Evolutionary conservation across 2,797 vertebrate genomes (phyloP), one percentile per base, ranked within the genome.

Genomic region (Hozukius guyotensis): DNA sequence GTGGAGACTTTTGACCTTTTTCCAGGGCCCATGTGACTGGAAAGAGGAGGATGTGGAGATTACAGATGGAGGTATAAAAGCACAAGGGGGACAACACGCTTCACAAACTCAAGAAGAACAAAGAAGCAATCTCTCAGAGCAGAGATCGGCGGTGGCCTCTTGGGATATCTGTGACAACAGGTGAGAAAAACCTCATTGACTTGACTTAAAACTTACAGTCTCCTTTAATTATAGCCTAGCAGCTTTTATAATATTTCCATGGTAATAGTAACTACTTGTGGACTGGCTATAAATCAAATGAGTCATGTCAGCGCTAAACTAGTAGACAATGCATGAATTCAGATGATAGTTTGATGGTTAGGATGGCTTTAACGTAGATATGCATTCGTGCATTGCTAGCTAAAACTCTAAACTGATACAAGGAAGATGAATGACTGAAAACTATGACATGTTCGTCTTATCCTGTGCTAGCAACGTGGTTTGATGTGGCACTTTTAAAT

Each of bases 1-100:
- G n/a, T 64, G 22, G 42, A 78, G 63, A 81, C 52, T 74, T 76
- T 79, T 84, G 90, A 92, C 84, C 88, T 83, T 82, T 52, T 66
- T 53, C 32, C 4, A 7, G 8, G n/a, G 86, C 80, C 49, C 93
- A 92, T 73, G 88, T 95, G 94, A 94, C 88, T 82, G 82, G 72
- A 79, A 90, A 93, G 82, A 83, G 78, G 79, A 80, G 77, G 85
- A 78, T 70, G 32, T 32, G 12, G 56, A 84, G 94, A 95, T 94
- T 94, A 95, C 59, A 10, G 69, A 42, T 57, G 67, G 10, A 31
- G 63, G 12, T 95, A 95, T 95, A 94, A 94, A 93, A 92, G 82
- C 68, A 5, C 25, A 2, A 46, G 10, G 2, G 5, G 0, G 55
- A 32, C 57, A 14, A 53, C 20, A 6, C 10, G 29, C 49, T 29